These are phyloP conservation scores for Mycteria americana DNA, from an alignment of 2,797 vertebrate genomes.

Conservation along the genomic window DNA sequence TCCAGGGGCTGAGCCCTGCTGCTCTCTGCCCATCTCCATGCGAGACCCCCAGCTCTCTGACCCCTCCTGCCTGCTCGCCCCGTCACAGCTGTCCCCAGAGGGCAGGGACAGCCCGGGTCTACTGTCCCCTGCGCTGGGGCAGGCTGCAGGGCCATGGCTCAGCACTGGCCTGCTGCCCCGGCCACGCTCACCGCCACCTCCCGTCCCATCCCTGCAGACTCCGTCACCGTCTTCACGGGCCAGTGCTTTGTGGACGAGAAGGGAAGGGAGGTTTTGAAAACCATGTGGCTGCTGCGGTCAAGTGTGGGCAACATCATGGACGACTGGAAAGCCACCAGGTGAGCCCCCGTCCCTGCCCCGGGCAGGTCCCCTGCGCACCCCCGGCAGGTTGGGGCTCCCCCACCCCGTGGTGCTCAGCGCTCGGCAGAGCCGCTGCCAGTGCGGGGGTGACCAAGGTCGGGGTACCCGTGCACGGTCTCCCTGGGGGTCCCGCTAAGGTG, in stretches of 20 bases:
- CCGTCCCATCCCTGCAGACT: neutral
- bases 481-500: fast-evolving
- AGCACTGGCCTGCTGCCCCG: fast-evolving
- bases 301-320: fast-evolving
- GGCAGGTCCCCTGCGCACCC: fast-evolving
- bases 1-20: neutral
- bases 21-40: fast-evolving
- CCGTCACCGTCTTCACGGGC: neutral
- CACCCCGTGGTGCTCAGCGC: fast-evolving
- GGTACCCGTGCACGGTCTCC: fast-evolving
- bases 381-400: fast-evolving
- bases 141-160: neutral
- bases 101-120: fast-evolving
- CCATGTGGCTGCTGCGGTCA: slow-evolving; percentile 19
- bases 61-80: neutral
- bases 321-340: slow-evolving; percentile 10
- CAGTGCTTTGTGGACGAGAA: neutral
- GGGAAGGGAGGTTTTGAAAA: neutral
- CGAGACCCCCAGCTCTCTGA: neutral
- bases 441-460: neutral
- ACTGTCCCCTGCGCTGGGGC: neutral
- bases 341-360: neutral
- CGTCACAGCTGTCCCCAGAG: neutral
- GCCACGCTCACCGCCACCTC: neutral
- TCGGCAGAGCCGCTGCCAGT: neutral